Conservation (phyloP, 2,113 vertebrate genomes). For the Salvelinus alpinus region DNA sequence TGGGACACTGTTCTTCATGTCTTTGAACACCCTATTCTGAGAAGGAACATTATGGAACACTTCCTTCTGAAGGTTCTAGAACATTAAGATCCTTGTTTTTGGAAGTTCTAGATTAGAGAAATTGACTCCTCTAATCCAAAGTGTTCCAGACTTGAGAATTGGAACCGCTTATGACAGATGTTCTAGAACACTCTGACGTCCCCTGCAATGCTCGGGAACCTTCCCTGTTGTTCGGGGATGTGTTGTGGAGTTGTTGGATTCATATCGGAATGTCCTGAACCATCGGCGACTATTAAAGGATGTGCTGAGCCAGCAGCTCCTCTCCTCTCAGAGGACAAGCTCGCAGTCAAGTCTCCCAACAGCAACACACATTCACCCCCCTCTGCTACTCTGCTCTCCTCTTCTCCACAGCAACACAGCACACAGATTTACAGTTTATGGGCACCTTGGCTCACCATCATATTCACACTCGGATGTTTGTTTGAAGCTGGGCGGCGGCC, state of each 20-base stretch:
- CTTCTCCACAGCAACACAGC: conserved; percentile 12
- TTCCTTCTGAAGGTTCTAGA: neutral
- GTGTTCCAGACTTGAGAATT: neutral
- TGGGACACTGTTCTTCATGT: neutral
- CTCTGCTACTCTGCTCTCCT: neutral
- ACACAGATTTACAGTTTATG: conserved; percentile 51
- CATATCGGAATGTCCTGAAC: conserved; percentile 43
- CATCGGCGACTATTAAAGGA: conserved; percentile 54
- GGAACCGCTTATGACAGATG: neutral
- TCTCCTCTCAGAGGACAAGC: conserved; percentile 51
- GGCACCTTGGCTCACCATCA: conserved; percentile 38
- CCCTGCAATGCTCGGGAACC: conserved; percentile 17
- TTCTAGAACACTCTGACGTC: neutral
- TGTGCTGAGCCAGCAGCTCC: conserved; percentile 63
- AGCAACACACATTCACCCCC: neutral
- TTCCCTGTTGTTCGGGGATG: conserved; percentile 18
- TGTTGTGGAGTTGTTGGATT: conserved; percentile 22
- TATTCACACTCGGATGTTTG: conserved; percentile 57
- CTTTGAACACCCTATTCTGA: neutral
- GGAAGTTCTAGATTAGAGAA: neutral
- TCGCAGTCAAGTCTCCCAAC: conserved; percentile 35
- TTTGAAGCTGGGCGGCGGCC: conserved; percentile 50
- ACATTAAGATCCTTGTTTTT: neutral
- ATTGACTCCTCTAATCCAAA: neutral
- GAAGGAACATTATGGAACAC: neutral